Base-by-base conservation (phyloP, 2,113 vertebrate genomes). In the Sander lucioperca region DNA sequence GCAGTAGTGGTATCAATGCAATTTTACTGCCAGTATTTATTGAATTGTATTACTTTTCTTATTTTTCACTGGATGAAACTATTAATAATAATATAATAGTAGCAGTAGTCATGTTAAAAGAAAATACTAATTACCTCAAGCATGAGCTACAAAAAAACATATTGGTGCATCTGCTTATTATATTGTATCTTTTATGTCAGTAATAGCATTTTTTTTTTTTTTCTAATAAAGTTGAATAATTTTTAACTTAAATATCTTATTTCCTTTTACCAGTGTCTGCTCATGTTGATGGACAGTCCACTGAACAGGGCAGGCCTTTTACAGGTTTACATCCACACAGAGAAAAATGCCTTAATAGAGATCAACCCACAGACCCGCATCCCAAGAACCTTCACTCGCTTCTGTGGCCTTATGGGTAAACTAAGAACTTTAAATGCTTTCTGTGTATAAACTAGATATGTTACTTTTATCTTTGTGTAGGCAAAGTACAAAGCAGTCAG, bases 271-370 rank as follows among this genome's bases (percentile, higher is more conserved):
- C 84, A 99, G 98, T 96, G 96, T 68, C 92, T 99, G 43, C 93
- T 99, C 69, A 99, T 99, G 98, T 92, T 99, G 68, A 96, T 99
- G 97, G 98, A 99, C 93, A 99, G 98, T 86, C 98, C 98, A 0
- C 89, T 99, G 91, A 99, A 99, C 85, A 94, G 98, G 70, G 97
- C 98, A 3, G 98, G 98, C 30, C 89, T 99, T 69, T 94, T 99
- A 6, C 98, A 99, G 88, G 98, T 99, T 78, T 99, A 98, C 53
- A 94, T 99, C 85, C 98, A 98, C 59, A 99, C 98, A 0, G 96
- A 97, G 93, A 97, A 97, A 84, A 99, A 99, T 0, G 97, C 96
- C 21, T 88, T 99, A 63, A 98, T 99, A 3, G 97, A 99, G 89
- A 96, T 99, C 73, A 99, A 99, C 86, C 98, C 98, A 0, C 98